Conservation (phyloP, 2,113 vertebrate species). For the human (Homo sapiens) region GRCh38 chr20:34914001-34914500, state of each 20-base stretch:
- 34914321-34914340: conserved; percentile 87
- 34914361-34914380: conserved; percentile 87
- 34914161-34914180: conserved; percentile 93
- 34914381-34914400: conserved; percentile 79
- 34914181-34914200: background rate
- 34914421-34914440: conserved; percentile 94
- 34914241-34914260: background rate
- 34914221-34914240: conserved; percentile 10
- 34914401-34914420: conserved; percentile 93
- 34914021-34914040: conserved; percentile 18
- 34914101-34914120: conserved; percentile 98
- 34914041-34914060: background rate
- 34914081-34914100: conserved; percentile 88
- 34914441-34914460: conserved; percentile 15
- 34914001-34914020: conserved; percentile 34
- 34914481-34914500: conserved; percentile 6
- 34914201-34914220: background rate
- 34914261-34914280: background rate
- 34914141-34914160: conserved; percentile 94
- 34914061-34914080: conserved; percentile 68
- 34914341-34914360: conserved; percentile 95
- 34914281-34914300: background rate
- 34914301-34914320: conserved; percentile 65
- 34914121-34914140: conserved; percentile 94
- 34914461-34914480: background rate